Conservation (phyloP, 2,113 vertebrate species). For the Petromus typicus region DNA sequence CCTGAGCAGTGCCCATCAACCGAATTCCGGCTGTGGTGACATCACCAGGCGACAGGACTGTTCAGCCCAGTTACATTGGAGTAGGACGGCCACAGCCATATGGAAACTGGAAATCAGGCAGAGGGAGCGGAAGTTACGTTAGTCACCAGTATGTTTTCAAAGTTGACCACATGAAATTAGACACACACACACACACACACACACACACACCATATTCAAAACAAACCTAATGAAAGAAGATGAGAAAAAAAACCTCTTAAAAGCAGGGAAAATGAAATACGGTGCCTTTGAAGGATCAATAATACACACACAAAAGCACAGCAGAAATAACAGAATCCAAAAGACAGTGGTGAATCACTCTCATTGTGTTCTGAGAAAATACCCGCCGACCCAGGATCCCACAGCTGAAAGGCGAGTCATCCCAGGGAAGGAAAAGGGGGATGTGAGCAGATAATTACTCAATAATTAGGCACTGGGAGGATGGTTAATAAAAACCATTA, state of each 20-base stretch:
- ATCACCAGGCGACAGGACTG: no score
- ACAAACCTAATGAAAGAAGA: neutral
- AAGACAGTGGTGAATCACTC: neutral
- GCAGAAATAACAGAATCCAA: neutral
- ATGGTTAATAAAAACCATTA: neutral
- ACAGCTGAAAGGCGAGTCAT: no score
- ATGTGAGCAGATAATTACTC: neutral
- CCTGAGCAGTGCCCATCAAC: neutral
- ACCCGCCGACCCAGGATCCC: neutral
- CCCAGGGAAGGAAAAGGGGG: neutral
- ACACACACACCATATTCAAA: neutral
- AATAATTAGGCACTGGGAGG: neutral
- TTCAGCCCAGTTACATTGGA: neutral
- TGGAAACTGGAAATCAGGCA: neutral
- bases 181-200: neutral
- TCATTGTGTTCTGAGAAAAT: no score
- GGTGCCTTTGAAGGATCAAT: neutral
- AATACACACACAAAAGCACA: neutral
- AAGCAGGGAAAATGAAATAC: neutral
- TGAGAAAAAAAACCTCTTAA: neutral
- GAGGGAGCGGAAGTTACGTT: neutral
- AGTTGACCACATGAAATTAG: neutral
- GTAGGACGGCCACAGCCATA: fast-evolving
- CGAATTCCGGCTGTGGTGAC: no score
- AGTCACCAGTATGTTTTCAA: neutral